phyloP scores from a whole-genome alignment of 2,888 invertebrate species.

The Atherix ibis region DNA sequence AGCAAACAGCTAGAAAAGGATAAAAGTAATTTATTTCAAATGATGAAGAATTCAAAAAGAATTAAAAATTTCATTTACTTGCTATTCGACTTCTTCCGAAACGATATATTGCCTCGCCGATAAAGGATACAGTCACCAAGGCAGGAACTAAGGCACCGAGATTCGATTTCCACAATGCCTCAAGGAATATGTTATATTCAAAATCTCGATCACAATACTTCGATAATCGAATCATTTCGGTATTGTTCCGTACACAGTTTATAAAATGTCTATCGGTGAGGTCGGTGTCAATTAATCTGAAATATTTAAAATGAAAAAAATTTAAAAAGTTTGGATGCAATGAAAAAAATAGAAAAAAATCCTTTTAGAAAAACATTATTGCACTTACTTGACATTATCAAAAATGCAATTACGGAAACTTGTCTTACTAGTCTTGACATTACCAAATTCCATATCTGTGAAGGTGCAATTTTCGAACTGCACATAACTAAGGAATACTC shows the following conservation, averaged over 20 bases:
- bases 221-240: conserved; percentile 33
- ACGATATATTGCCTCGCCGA: conserved; percentile 13
- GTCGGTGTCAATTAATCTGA: conserved; percentile 43
- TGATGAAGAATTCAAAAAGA: neutral
- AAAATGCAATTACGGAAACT: conserved; percentile 46
- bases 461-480: conserved; percentile 55
- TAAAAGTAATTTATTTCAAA: neutral
- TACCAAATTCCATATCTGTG: conserved; percentile 49
- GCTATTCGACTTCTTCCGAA: conserved; percentile 14
- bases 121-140: conserved; percentile 9
- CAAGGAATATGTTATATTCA: conserved; percentile 15
- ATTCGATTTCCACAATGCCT: conserved; percentile 13
- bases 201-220: conserved; percentile 31
- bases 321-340: too few relatives aligned
- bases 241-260: conserved; percentile 37
- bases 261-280: conserved; percentile 37
- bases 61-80: conserved; percentile 10
- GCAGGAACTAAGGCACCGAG: conserved; percentile 13
- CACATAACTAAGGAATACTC: conserved; percentile 54
- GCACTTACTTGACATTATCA: conserved; percentile 42
- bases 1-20: conserved; percentile 11
- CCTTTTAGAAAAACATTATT: conserved; percentile 9
- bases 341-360: conserved; percentile 10
- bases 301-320: conserved; percentile 10
- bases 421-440: conserved; percentile 54